Conservation (phyloP, 2,888 invertebrate genomes). For the Platerodrilus igneus region DNA sequence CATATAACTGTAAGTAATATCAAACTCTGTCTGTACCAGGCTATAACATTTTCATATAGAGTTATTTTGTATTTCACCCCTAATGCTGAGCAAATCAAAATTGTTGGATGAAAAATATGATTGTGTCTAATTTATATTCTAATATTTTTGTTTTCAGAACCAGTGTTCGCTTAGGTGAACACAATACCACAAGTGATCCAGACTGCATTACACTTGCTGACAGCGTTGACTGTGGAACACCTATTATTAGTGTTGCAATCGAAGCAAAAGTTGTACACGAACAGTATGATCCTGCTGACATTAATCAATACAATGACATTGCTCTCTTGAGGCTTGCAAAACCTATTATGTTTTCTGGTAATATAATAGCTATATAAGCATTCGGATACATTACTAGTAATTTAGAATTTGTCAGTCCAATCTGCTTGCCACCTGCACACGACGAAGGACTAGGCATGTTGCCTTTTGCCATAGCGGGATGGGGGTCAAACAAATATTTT, state of each 20-base stretch:
- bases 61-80: too few relatives aligned
- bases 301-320: constrained; percentile 64
- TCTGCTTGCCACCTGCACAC: constrained; percentile 65
- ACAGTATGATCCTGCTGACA: constrained; percentile 54
- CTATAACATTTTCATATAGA: too few relatives aligned
- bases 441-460: constrained; percentile 46
- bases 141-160: constrained; percentile 40
- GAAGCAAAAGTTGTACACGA: constrained; percentile 64
- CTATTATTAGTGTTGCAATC: constrained; percentile 57
- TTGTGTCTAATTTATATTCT: too few relatives aligned
- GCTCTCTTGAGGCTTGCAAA: constrained; percentile 61
- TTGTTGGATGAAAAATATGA: too few relatives aligned
- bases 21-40: too few relatives aligned
- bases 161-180: constrained; percentile 63
- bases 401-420: constrained; percentile 55
- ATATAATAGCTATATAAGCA: constrained; percentile 8
- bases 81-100: too few relatives aligned
- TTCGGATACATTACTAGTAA: too few relatives aligned
- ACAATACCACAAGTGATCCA: constrained; percentile 50
- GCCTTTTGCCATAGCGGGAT: constrained; percentile 56
- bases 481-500: constrained; percentile 58
- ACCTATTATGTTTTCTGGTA: constrained; percentile 54
- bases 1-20: too few relatives aligned
- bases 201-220: constrained; percentile 56
- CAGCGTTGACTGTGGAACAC: constrained; percentile 52